These are phyloP conservation scores for Salvator merianae DNA, from an alignment of 2,113 vertebrate genomes.

Conservation along the genomic window DNA sequence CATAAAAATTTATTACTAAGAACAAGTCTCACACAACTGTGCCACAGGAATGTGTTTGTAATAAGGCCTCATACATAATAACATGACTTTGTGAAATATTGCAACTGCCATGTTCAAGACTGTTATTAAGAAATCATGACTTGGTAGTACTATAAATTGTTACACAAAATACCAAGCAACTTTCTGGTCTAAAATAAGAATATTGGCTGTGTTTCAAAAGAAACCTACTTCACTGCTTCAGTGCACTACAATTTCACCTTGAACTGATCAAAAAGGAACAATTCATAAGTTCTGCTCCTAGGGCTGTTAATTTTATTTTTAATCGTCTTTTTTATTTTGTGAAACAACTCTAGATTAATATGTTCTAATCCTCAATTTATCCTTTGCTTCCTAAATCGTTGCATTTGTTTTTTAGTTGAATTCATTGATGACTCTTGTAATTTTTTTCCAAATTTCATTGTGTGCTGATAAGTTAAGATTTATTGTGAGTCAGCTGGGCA, in stretches of 20 bases:
- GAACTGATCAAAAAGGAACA: not conserved
- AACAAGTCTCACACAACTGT: not conserved
- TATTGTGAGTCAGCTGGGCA: no score
- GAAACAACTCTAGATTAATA: no score
- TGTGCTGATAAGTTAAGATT: no score
- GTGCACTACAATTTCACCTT: not conserved
- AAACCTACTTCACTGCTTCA: not conserved
- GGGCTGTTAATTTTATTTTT: no score
- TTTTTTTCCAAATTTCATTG: no score
- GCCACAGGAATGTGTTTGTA: not conserved
- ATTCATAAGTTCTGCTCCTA: not conserved
- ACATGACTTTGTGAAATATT: not conserved
- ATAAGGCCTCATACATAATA: not conserved
- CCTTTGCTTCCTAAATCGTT: no score
- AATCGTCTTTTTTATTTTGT: no score
- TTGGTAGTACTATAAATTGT: not conserved
- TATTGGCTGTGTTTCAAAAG: not conserved
- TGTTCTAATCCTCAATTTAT: no score
- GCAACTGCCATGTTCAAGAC: not conserved
- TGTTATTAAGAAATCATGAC: not conserved
- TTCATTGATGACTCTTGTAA: no score
- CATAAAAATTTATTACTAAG: not conserved
- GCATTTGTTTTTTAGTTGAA: no score
- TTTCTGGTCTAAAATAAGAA: not conserved
- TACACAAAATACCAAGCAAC: not conserved